Base-by-base conservation (phyloP, 2,113 vertebrate genomes). In the Mastomys natalensis region DNA sequence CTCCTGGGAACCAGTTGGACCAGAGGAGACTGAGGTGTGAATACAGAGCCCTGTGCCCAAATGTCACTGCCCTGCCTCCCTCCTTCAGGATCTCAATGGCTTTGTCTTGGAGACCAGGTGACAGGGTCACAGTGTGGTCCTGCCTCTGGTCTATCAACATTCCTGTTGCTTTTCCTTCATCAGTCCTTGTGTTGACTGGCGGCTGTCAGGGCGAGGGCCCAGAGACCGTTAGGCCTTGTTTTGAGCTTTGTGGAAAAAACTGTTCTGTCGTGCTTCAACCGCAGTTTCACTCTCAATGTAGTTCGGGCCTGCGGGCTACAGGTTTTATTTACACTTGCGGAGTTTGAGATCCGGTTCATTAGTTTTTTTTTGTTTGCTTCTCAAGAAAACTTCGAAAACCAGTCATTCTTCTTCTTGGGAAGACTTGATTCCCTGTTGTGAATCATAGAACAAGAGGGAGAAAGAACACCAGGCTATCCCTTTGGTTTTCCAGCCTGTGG, bases 361-460 rank as follows among this genome's bases (percentile, higher is more conserved):
- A 60, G 77, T 45, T 72, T 91, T 89, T 89, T 82, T 53, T 8
- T 88, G 1, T 12, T 40, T 77, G 45, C 45, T 48, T 66, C 6
- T 24, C 16, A 51, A 70, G 74, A 77, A 93, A 94, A 95, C 55
- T 16, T 60, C 24, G 3, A 89, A 94, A 92, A 60, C 66, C 73
- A n/a, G 64, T 84, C 58, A 82, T 94, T 31, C 68, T 73, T 60
- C 29, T 89, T 87, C 37, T 91, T 34, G 48, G 51, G 43, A 24
- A 85, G 26, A 82, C 87, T 45, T 48, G 12, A 21, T 22, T 40
- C 72, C 55, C 53, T 24, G 21, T 34, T 78, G 43, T 62, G 73
- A 66, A 24, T 55, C 87, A 29, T 24, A 8, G 5, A 66, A 22
- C 37, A 9, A 94, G 78, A 74, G 76, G 58, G 58, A 93, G 84